Conservation (phyloP, 1,140 invertebrate species). For the Drosophila kikkawai region DNA sequence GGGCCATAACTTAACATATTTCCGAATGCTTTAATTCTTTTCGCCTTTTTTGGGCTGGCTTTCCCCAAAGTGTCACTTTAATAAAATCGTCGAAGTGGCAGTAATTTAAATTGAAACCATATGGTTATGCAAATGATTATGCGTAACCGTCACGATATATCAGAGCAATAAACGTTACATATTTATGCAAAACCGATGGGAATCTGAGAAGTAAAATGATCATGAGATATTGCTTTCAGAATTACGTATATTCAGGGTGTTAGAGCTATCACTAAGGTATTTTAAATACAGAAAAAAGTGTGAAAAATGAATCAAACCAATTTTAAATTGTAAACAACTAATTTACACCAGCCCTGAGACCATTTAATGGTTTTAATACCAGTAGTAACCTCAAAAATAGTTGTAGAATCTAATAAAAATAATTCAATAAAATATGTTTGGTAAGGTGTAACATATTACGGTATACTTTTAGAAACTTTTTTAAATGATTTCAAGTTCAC, state of each 20-base stretch:
- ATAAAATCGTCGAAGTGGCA: constrained; percentile 15
- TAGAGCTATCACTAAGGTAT: neutral
- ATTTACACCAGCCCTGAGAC: too few species aligned
- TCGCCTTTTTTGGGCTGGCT: constrained; percentile 1
- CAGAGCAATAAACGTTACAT: neutral
- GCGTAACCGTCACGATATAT: neutral
- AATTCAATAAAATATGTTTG: neutral
- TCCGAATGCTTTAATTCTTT: constrained; percentile 70
- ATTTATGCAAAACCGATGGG: neutral
- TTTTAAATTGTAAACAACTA: too few species aligned
- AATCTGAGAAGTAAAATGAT: neutral
- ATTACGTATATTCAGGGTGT: neutral
- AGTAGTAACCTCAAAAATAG: neutral
- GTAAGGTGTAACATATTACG: neutral
- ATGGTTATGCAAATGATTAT: constrained; percentile 32
- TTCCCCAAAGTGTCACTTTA: constrained; percentile 19
- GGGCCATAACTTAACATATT: constrained; percentile 60
- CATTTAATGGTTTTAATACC: too few species aligned
- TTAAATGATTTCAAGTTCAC: neutral
- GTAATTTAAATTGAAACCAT: constrained; percentile 27
- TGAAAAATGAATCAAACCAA: too few species aligned
- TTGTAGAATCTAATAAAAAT: neutral
- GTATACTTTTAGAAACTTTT: neutral
- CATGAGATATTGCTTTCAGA: neutral
- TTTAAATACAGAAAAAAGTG: neutral